These are phyloP conservation scores for Chelon labrosus DNA, from an alignment of 2,797 vertebrate species.

Conservation along the genomic window DNA sequence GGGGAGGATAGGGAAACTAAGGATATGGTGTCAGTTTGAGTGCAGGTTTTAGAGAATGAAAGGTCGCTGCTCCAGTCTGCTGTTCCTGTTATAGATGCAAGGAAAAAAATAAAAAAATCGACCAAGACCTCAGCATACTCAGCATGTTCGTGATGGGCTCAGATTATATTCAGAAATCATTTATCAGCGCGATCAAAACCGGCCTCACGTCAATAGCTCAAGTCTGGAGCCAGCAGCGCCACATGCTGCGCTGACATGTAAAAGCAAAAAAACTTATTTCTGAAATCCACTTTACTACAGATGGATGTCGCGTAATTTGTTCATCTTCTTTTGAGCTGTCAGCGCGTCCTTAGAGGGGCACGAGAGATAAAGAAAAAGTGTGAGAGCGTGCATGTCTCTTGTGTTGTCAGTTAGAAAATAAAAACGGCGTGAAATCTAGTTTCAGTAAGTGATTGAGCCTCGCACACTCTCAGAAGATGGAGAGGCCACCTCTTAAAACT, in stretches of 20 bases:
- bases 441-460: no score
- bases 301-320: no score
- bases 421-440: no score
- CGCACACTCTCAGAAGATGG: no score
- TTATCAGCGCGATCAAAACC: constrained; percentile 8
- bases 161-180: constrained; percentile 20
- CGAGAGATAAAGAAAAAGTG: no score
- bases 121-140: constrained; percentile 5
- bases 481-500: no score
- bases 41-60: constrained; percentile 32
- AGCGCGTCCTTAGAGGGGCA: no score
- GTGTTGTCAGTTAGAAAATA: no score
- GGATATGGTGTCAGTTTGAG: constrained; percentile 44
- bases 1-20: constrained; percentile 22
- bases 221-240: background rate
- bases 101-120: constrained; percentile 2
- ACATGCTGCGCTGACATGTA: background rate
- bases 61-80: constrained; percentile 16
- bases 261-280: background rate
- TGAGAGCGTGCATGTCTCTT: no score
- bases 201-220: background rate
- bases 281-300: no score
- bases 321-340: no score
- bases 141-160: constrained; percentile 9
- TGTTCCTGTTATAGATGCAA: constrained; percentile 10